phyloP scores from a whole-genome alignment of 2,113 vertebrate species.

The Elanoides forficatus region DNA sequence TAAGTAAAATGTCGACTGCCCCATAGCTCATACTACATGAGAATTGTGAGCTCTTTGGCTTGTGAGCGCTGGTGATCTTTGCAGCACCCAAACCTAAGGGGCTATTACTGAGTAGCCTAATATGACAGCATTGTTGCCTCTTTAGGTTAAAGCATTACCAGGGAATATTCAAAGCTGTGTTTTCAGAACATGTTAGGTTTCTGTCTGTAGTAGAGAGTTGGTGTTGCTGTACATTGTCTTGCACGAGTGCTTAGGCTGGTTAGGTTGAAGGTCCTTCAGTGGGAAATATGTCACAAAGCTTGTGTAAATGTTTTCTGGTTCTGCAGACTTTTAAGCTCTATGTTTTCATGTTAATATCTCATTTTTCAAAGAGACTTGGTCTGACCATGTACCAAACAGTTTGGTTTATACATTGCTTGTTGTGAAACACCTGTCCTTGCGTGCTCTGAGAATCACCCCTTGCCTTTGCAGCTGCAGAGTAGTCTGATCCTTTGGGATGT shows the following conservation, averaged over 20 bases:
- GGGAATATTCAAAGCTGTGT: not conserved
- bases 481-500: not conserved
- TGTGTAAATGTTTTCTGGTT: not conserved
- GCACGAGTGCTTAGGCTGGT: not conserved
- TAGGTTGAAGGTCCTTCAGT: not conserved
- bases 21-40: not conserved
- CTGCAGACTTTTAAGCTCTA: not conserved
- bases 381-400: not conserved
- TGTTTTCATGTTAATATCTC: not conserved
- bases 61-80: not conserved
- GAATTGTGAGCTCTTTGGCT: not conserved
- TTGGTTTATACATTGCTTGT: not conserved
- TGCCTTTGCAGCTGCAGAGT: not conserved
- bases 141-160: not conserved
- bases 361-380: not conserved
- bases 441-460: not conserved
- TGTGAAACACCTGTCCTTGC: not conserved
- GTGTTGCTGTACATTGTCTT: not conserved
- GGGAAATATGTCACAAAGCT: not conserved
- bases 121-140: not conserved
- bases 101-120: not conserved
- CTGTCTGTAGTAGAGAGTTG: not conserved
- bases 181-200: not conserved
- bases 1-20: slow-evolving; percentile 39
- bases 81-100: not conserved